Evolutionary conservation across 2,113 vertebrate genomes (phyloP).

Genomic region (Colistium nudipinnis): DNA sequence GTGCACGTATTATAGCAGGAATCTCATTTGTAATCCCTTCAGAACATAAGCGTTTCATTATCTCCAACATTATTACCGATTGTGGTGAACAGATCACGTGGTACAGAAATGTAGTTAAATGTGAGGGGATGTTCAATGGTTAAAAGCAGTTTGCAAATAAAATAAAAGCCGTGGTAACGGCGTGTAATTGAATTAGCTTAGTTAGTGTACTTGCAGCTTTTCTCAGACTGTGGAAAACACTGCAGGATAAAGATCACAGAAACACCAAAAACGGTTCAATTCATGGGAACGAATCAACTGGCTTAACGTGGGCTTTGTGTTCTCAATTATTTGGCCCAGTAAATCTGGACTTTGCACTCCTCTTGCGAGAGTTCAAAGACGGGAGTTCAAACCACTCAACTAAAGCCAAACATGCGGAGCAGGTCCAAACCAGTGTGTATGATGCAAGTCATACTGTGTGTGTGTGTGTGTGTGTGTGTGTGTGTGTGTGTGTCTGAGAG

Average conservation of each 20-base stretch:
- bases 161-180: background rate
- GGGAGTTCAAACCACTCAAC: background rate
- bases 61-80: background rate
- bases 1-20: background rate
- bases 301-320: background rate
- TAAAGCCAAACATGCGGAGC: slow-evolving; percentile 35
- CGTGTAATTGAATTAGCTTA: background rate
- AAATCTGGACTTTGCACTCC: slow-evolving; percentile 27
- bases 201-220: background rate
- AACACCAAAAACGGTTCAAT: background rate
- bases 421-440: slow-evolving; percentile 9
- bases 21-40: background rate
- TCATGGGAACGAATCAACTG: background rate
- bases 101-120: slow-evolving; percentile 27
- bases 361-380: background rate
- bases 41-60: slow-evolving; percentile 15
- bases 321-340: background rate
- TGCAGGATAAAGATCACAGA: background rate
- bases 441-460: background rate
- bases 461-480: no score
- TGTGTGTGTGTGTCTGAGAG: no score
- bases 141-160: background rate
- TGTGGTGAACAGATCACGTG: slow-evolving; percentile 31
- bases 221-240: background rate
- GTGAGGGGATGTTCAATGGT: background rate